phyloP scores from a whole-genome alignment of 2,797 vertebrate genomes.

The Gouania willdenowi region DNA sequence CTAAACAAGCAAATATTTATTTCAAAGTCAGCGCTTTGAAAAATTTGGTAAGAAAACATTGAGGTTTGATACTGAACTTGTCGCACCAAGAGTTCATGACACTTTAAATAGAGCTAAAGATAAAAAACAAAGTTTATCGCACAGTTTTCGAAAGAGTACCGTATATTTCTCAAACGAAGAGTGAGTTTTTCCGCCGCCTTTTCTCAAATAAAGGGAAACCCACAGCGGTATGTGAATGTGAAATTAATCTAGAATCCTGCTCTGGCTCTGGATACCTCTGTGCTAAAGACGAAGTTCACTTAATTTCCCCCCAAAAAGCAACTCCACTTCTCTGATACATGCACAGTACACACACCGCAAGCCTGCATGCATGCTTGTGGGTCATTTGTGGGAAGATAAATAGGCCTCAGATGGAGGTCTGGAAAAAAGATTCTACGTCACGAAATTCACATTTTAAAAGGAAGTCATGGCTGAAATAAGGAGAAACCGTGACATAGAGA shows the following conservation, averaged over 20 bases:
- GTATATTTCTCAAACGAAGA: slow-evolving; percentile 18
- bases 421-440: slow-evolving; percentile 24
- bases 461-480: slow-evolving; percentile 8
- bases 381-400: slow-evolving; percentile 30
- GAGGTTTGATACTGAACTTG: neutral
- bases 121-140: slow-evolving; percentile 23
- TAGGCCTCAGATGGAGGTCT: slow-evolving; percentile 55
- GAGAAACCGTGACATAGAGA: slow-evolving; percentile 6
- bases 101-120: slow-evolving; percentile 10
- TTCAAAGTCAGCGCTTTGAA: slow-evolving; percentile 17
- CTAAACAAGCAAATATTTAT: slow-evolving; percentile 5
- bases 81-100: slow-evolving; percentile 20
- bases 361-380: slow-evolving; percentile 35
- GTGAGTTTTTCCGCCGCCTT: slow-evolving; percentile 28
- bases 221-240: slow-evolving; percentile 54
- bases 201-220: slow-evolving; percentile 37
- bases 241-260: slow-evolving; percentile 39
- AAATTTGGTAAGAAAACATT: slow-evolving; percentile 26
- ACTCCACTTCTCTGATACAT: neutral
- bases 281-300: slow-evolving; percentile 51
- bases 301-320: slow-evolving; percentile 28
- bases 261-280: slow-evolving; percentile 50
- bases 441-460: slow-evolving; percentile 33
- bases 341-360: slow-evolving; percentile 19
- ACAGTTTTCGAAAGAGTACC: slow-evolving; percentile 7